These are phyloP conservation scores for Neostethus bicornis DNA, from an alignment of 2,797 vertebrate genomes.

Conservation along the genomic window DNA sequence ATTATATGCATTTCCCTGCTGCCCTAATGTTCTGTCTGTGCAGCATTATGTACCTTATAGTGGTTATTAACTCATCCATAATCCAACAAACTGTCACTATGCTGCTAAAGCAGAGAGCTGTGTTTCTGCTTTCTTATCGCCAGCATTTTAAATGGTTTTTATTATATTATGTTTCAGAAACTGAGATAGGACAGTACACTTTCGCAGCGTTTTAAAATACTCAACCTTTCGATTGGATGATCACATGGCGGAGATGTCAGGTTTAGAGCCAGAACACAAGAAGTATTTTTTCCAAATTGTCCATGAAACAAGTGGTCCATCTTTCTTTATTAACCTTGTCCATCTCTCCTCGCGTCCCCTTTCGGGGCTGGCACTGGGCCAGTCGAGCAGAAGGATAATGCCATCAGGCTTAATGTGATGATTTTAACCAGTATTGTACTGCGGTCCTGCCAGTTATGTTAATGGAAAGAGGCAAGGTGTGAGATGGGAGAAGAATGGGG, in stretches of 20 bases:
- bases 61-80: slow-evolving; percentile 44
- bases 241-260: slow-evolving; percentile 22
- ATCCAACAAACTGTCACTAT: slow-evolving; percentile 33
- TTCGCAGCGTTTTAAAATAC: slow-evolving; percentile 18
- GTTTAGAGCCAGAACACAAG: slow-evolving; percentile 17
- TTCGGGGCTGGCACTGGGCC: slow-evolving; percentile 53
- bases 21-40: slow-evolving; percentile 18
- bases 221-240: slow-evolving; percentile 26
- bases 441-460: slow-evolving; percentile 61
- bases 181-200: slow-evolving; percentile 11
- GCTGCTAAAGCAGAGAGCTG: slow-evolving; percentile 15
- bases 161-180: slow-evolving; percentile 8
- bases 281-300: slow-evolving; percentile 29
- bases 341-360: slow-evolving; percentile 44
- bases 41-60: slow-evolving; percentile 32
- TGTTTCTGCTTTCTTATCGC: slow-evolving; percentile 29
- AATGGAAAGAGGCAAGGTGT: slow-evolving; percentile 64
- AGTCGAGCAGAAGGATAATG: slow-evolving; percentile 58
- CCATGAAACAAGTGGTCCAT: slow-evolving; percentile 35
- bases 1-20: background rate
- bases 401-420: slow-evolving; percentile 61
- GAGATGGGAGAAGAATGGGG: slow-evolving; percentile 31
- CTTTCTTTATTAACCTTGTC: slow-evolving; percentile 71
- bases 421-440: slow-evolving; percentile 70
- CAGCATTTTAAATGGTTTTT: slow-evolving; percentile 29